A percentile compares a stretch with the other conserved stretches of the same genome.
Evolutionary conservation across 2,113 vertebrate genomes (phyloP).

Genomic region (Arizona elegans): DNA sequence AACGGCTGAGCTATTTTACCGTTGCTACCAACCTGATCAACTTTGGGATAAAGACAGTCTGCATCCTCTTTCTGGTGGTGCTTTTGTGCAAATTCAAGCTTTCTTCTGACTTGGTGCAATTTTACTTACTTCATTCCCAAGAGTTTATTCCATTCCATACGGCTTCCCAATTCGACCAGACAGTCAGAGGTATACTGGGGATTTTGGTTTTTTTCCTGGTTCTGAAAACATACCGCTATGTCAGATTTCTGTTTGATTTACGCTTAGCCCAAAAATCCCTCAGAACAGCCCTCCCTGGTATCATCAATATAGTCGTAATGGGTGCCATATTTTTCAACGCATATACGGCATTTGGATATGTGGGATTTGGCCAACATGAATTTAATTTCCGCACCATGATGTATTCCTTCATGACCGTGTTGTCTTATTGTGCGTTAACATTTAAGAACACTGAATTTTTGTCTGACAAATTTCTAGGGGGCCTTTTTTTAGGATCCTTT

Average conservation of each 20-base stretch:
- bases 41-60: constrained; percentile 40
- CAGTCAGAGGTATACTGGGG: constrained; percentile 41
- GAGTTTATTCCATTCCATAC: constrained; percentile 63
- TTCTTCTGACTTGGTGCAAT: constrained; percentile 33
- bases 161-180: constrained; percentile 47
- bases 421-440: constrained; percentile 58
- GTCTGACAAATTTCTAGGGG: constrained; percentile 39
- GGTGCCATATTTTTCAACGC: constrained; percentile 44
- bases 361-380: constrained; percentile 68
- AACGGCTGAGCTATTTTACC: constrained; percentile 40
- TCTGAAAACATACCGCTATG: constrained; percentile 64
- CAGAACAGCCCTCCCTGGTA: constrained; percentile 31
- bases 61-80: constrained; percentile 39
- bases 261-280: constrained; percentile 58
- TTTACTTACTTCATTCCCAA: constrained; percentile 22
- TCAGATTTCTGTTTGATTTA: constrained; percentile 44
- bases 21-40: constrained; percentile 45
- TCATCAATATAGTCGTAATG: constrained; percentile 52
- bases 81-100: constrained; percentile 41
- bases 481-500: constrained; percentile 61
- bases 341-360: constrained; percentile 56
- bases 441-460: constrained; percentile 50
- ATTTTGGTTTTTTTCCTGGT: constrained; percentile 57
- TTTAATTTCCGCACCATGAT: constrained; percentile 49
- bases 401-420: constrained; percentile 52